A percentile compares a stretch with the other conserved stretches of the same genome.
phyloP scores from a whole-genome alignment of 2,797 vertebrate species.

The Australoheros facetus region DNA sequence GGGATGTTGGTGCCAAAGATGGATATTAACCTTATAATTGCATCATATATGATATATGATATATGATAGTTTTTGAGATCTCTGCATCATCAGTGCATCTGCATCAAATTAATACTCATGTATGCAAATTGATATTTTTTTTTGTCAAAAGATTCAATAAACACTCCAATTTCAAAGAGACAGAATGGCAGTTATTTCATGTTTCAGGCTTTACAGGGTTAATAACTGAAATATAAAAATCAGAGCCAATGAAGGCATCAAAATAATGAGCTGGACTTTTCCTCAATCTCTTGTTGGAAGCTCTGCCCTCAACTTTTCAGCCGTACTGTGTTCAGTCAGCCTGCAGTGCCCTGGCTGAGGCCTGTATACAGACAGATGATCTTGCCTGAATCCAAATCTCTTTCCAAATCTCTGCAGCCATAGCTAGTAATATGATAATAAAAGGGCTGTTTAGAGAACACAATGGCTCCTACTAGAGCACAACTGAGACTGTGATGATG shows the following conservation, averaged over 20 bases:
- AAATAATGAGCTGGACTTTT: constrained; percentile 53
- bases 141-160: too few relatives aligned
- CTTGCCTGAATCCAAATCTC: constrained; percentile 56
- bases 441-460: constrained; percentile 51
- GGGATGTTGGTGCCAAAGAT: constrained; percentile 2
- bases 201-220: too few relatives aligned
- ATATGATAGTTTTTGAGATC: too few relatives aligned
- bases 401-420: constrained; percentile 55
- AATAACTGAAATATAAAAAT: background rate
- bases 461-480: constrained; percentile 4
- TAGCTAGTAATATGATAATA: constrained; percentile 51
- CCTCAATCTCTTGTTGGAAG: constrained; percentile 28
- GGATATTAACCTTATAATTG: constrained; percentile 22
- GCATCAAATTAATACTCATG: too few relatives aligned
- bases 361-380: constrained; percentile 58
- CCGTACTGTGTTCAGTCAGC: constrained; percentile 28
- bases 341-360: constrained; percentile 44
- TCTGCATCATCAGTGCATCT: too few relatives aligned
- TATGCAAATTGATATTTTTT: too few relatives aligned
- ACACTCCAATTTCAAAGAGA: too few relatives aligned
- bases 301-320: constrained; percentile 39
- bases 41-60: too few relatives aligned
- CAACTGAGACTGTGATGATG: constrained; percentile 26
- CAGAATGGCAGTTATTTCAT: too few relatives aligned
- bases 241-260: constrained; percentile 40